These are phyloP conservation scores for Petrolisthes manimaculis DNA, from an alignment of 2,888 invertebrate genomes.

Conservation along the genomic window DNA sequence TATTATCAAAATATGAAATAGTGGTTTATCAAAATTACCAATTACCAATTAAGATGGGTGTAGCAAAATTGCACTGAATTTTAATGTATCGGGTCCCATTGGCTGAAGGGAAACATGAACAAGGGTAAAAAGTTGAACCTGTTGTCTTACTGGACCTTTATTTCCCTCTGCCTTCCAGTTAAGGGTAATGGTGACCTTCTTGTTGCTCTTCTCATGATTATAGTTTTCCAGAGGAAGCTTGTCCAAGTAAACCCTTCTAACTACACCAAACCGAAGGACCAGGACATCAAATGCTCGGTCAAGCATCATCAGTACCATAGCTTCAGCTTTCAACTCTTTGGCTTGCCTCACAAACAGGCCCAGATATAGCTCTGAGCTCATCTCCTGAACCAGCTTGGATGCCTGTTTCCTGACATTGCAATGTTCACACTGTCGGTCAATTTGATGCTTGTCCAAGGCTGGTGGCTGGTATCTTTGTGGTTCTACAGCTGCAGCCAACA, in stretches of 20 bases:
- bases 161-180: slow-evolving; percentile 40
- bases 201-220: slow-evolving; percentile 11
- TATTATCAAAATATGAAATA: not conserved
- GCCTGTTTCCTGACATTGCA: slow-evolving; percentile 89
- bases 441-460: not conserved
- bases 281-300: too few species aligned
- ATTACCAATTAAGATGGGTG: slow-evolving; percentile 47
- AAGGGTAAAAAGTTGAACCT: slow-evolving; percentile 31
- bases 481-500: slow-evolving; percentile 75
- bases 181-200: slow-evolving; percentile 24
- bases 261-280: too few species aligned
- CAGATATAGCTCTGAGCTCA: slow-evolving; percentile 84
- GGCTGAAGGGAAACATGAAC: slow-evolving; percentile 53
- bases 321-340: slow-evolving; percentile 79
- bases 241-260: not conserved
- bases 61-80: slow-evolving; percentile 52
- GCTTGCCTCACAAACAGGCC: slow-evolving; percentile 78
- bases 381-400: slow-evolving; percentile 87
- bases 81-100: slow-evolving; percentile 31
- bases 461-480: slow-evolving; percentile 25
- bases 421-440: slow-evolving; percentile 76
- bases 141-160: slow-evolving; percentile 21
- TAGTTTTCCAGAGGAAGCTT: slow-evolving; percentile 65
- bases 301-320: slow-evolving; percentile 82
- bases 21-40: not conserved